Base-by-base conservation (phyloP, 2,888 invertebrate species). In the Athalia cordata region DNA sequence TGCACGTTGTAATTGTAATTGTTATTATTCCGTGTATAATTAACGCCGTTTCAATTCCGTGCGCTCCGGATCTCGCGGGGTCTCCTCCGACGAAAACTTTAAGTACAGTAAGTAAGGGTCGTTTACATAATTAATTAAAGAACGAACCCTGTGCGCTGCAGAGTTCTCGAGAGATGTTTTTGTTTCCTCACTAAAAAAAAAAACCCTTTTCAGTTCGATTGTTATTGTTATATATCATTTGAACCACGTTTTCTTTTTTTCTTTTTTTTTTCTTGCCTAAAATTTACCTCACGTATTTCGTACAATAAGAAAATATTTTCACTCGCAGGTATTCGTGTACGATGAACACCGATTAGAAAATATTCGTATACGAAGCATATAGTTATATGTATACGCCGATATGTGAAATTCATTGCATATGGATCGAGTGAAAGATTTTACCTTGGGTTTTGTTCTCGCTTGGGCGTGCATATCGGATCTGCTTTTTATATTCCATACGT, bases 121-220 rank as follows among this genome's bases (percentile, higher is more conserved):
- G 87, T 87, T 87, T 87, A 86, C 87, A 87, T 87, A 88, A 87
- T 87, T 87, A 88, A 87, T 87, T 87, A 87, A 88, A 87, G 87
- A 87, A 87, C 84, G 86, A 87, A 86, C 87, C 59, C 59, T 47
- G n/a, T 11, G 9, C 29, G 15, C 11, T 8, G 43, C 13, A 6
- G 45, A 57, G 8, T 55, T 57, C 45, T 76, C 72, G 55, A 79
- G n/a, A 47, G 13, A 66, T 5, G 4, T 49, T 49, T 66, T 66
- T 5, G 13, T 5, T 45, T 64, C 61, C n/a, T 49, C 70, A 29
- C 52, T 9, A 61, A 78, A 81, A 78, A 77, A 78, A 77, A 77
- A 62, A 83, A 15, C 50, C 5, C 13, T 8, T 29, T 29, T 29
- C 29, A 29, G 29, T 29, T 29, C 29, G 29, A 29, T 29, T 29